phyloP scores from a whole-genome alignment of 2,888 invertebrate genomes.

The Silvanus unidentatus region DNA sequence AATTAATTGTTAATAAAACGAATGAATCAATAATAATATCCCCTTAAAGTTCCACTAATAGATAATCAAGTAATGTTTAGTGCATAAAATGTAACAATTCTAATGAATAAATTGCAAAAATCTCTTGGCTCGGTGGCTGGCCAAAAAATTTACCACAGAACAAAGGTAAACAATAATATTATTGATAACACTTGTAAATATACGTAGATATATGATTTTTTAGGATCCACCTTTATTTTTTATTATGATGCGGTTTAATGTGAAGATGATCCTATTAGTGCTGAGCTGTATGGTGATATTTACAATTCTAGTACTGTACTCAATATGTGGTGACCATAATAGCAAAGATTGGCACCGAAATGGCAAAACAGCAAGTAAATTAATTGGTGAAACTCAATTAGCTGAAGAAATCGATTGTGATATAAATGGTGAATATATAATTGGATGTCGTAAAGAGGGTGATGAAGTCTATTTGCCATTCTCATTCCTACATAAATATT shows the following conservation, averaged over 20 bases:
- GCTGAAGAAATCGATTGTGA: constrained; percentile 74
- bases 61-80: no score
- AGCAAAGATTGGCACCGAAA: constrained; percentile 28
- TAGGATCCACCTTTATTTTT: constrained; percentile 47
- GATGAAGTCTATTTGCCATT: constrained; percentile 89
- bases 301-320: constrained; percentile 68
- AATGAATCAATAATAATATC: no score
- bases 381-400: constrained; percentile 42
- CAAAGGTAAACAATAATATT: constrained; percentile 28
- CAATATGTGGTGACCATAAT: constrained; percentile 59
- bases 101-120: constrained; percentile 33
- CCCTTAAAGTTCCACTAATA: no score
- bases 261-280: constrained; percentile 65
- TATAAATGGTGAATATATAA: constrained; percentile 76
- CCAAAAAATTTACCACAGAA: constrained; percentile 37
- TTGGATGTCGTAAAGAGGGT: constrained; percentile 41
- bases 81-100: constrained; percentile 20
- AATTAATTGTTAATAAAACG: no score
- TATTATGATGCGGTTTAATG: constrained; percentile 72
- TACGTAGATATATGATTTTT: constrained; percentile 21
- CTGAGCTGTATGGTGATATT: constrained; percentile 60
- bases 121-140: constrained; percentile 34
- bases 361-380: constrained; percentile 19
- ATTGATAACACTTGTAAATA: no score
- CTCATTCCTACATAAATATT: constrained; percentile 87